A percentile compares a stretch with the other conserved stretches of the same genome.
These are phyloP conservation scores for Callimorpha dominula DNA, from an alignment of 2,888 invertebrate species.

Conservation along the genomic window DNA sequence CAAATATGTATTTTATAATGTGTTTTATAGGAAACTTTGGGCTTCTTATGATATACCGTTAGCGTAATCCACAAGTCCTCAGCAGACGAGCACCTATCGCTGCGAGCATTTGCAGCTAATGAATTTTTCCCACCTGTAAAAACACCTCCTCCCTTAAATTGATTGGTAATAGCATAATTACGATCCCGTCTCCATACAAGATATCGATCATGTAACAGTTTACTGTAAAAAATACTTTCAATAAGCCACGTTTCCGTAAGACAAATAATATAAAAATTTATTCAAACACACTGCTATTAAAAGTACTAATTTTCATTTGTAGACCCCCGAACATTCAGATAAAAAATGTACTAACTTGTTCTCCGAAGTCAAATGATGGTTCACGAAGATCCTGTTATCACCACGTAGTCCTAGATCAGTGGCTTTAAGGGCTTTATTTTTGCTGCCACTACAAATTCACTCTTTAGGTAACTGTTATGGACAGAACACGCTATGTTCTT, in stretches of 20 bases:
- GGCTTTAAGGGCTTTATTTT: too few species aligned
- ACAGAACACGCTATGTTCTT: too few species aligned
- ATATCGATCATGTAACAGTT: neutral
- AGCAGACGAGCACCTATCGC: neutral
- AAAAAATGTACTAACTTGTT: too few species aligned
- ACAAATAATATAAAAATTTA: neutral
- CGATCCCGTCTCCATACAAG: slow-evolving; percentile 2
- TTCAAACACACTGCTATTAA: neutral
- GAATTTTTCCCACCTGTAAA: neutral
- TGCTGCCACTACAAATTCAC: too few species aligned
- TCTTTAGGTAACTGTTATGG: too few species aligned
- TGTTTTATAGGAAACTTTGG: neutral
- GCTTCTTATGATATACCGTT: neutral
- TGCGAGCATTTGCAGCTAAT: neutral
- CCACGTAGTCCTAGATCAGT: too few species aligned
- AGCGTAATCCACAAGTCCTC: neutral
- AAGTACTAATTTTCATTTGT: neutral
- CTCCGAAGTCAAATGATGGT: too few species aligned
- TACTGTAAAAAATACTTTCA: neutral
- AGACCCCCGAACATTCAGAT: neutral
- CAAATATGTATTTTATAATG: neutral
- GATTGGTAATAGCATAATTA: neutral
- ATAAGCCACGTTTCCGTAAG: neutral
- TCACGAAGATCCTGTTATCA: too few species aligned
- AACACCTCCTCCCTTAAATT: neutral